These are phyloP conservation scores for Scaptodrosophila lebanonensis DNA, from an alignment of 1,140 invertebrate genomes.

Conservation along the genomic window DNA sequence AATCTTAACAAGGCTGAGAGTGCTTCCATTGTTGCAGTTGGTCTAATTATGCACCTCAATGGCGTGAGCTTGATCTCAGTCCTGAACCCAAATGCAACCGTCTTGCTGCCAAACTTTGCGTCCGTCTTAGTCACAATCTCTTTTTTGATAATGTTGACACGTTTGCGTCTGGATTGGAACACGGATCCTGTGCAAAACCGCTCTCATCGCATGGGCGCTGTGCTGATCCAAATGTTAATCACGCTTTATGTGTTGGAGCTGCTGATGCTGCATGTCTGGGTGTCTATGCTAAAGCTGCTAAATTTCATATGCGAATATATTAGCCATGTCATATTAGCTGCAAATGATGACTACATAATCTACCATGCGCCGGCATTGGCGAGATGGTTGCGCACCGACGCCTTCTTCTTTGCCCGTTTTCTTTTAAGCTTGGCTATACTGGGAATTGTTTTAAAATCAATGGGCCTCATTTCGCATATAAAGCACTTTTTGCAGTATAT, in stretches of 20 bases:
- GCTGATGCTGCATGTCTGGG: slow-evolving; percentile 24
- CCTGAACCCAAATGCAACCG: slow-evolving; percentile 11
- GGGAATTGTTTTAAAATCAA: too few species aligned
- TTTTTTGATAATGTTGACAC: slow-evolving; percentile 14
- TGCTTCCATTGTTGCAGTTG: slow-evolving; percentile 7
- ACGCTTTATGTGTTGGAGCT: slow-evolving; percentile 26
- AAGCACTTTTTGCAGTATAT: too few species aligned
- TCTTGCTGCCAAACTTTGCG: slow-evolving; percentile 19
- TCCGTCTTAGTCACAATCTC: slow-evolving; percentile 20
- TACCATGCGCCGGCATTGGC: slow-evolving; percentile 11
- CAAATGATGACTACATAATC: slow-evolving; percentile 12
- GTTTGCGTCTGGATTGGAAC: slow-evolving; percentile 18
- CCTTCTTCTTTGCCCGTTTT: slow-evolving; percentile 16
- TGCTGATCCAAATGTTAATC: slow-evolving; percentile 18
- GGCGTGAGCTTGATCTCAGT: slow-evolving; percentile 17
- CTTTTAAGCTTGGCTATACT: slow-evolving; percentile 11
- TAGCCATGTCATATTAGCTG: slow-evolving; percentile 2
- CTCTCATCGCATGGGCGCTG: neutral
- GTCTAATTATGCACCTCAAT: slow-evolving; percentile 20
- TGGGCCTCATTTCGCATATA: too few species aligned
- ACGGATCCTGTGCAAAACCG: neutral
- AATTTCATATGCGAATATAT: slow-evolving; percentile 18
- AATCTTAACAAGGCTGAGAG: neutral
- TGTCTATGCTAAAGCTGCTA: slow-evolving; percentile 18
- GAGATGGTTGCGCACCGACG: slow-evolving; percentile 13